phyloP scores from a whole-genome alignment of 2,113 vertebrate species.

The Mandrillus leucophaeus region DNA sequence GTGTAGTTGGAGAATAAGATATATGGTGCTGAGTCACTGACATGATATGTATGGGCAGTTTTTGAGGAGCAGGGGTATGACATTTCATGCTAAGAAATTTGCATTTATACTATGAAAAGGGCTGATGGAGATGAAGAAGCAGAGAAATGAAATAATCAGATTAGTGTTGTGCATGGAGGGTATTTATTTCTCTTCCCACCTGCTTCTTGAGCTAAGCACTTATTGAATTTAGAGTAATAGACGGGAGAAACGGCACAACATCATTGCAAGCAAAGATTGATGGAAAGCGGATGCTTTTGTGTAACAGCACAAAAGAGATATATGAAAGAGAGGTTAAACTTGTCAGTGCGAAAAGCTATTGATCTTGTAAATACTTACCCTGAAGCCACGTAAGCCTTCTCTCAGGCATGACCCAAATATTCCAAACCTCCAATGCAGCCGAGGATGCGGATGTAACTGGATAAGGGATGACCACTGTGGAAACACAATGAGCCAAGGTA shows the following conservation, averaged over 20 bases:
- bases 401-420: not conserved
- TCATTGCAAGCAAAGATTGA: not conserved
- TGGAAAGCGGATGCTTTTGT: not conserved
- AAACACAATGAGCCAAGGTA: not conserved
- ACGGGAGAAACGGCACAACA: not conserved
- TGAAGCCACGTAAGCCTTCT: not conserved
- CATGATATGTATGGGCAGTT: not conserved
- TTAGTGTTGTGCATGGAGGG: not conserved
- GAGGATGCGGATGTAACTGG: not conserved
- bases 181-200: not conserved
- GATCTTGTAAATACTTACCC: slow-evolving; percentile 25
- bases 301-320: not conserved
- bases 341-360: slow-evolving; percentile 4
- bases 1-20: not conserved
- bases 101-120: not conserved
- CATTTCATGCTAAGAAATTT: not conserved
- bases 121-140: not conserved
- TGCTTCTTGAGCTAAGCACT: not conserved
- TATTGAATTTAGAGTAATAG: slow-evolving; percentile 29
- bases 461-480: not conserved
- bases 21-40: too few species aligned
- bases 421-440: not conserved
- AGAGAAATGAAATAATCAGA: not conserved
- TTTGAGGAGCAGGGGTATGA: not conserved
- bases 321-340: not conserved